phyloP scores from a whole-genome alignment of 2,888 invertebrate species.

The Hirtodrosophila alboralis region DNA sequence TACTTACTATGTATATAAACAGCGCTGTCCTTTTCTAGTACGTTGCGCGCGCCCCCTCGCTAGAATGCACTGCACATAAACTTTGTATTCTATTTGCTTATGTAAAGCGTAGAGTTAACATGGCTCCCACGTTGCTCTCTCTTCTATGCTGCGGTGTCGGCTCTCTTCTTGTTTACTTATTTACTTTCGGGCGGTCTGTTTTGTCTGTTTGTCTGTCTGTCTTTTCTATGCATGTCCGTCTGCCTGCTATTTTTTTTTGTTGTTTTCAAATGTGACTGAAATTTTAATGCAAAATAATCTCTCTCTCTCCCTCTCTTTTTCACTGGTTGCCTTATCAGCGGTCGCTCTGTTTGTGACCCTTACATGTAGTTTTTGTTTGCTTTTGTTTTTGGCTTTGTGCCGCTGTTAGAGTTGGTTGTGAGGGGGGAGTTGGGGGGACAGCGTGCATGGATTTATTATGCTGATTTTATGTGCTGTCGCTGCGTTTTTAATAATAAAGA shows the following conservation, averaged over 20 bases:
- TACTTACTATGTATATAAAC: slow-evolving; percentile 17
- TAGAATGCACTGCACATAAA: slow-evolving; percentile 37
- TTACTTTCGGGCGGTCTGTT: slow-evolving; percentile 61
- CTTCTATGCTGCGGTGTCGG: slow-evolving; percentile 26
- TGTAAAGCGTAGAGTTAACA: slow-evolving; percentile 63
- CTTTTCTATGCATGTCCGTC: slow-evolving; percentile 45
- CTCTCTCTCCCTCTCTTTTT: slow-evolving; percentile 27
- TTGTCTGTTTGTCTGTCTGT: slow-evolving; percentile 32
- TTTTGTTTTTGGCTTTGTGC: slow-evolving; percentile 24
- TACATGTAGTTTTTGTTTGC: slow-evolving; percentile 27
- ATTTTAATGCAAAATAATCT: slow-evolving; percentile 64
- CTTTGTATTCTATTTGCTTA: slow-evolving; percentile 70
- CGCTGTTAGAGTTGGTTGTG: background rate
- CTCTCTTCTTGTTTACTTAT: slow-evolving; percentile 68
- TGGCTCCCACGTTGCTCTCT: slow-evolving; percentile 21
- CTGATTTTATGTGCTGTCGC: slow-evolving; percentile 63
- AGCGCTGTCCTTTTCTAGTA: slow-evolving; percentile 50
- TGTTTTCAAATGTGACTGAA: slow-evolving; percentile 73
- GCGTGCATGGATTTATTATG: slow-evolving; percentile 61
- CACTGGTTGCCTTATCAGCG: slow-evolving; percentile 26
- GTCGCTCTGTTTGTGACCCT: slow-evolving; percentile 43
- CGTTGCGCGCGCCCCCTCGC: slow-evolving; percentile 34
- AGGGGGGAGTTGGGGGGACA: slow-evolving; percentile 2
- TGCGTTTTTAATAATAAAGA: slow-evolving; percentile 60
- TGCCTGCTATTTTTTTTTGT: slow-evolving; percentile 53